Percentiles rank a stretch among this genome's conserved stretches.
These are phyloP conservation scores for Rhizoglyphus robini DNA, from an alignment of 1,140 invertebrate genomes.

Conservation along the genomic window DNA sequence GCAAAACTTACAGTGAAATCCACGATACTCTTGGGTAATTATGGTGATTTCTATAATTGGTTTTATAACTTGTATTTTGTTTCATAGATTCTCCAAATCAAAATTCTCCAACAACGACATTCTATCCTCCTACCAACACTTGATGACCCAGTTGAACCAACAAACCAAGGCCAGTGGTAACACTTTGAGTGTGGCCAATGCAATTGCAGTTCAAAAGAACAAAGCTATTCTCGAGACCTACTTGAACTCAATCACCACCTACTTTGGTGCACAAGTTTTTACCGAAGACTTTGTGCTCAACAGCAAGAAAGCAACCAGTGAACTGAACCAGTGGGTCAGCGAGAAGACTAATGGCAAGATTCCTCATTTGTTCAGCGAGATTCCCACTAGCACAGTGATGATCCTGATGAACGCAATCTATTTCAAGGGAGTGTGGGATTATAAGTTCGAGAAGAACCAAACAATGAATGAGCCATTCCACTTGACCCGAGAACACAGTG, in stretches of 20 bases:
- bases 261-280: not conserved
- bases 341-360: constrained; percentile 53
- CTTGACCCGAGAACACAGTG: not conserved
- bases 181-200: not conserved
- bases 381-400: constrained; percentile 30
- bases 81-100: too few species aligned
- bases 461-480: not conserved
- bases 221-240: not conserved
- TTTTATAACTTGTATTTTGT: too few species aligned
- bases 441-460: constrained; percentile 44
- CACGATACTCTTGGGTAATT: not conserved
- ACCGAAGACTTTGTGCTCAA: constrained; percentile 4
- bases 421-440: constrained; percentile 57
- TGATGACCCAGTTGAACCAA: not conserved
- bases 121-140: not conserved
- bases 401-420: constrained; percentile 69
- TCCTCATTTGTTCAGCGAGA: constrained; percentile 36
- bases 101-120: not conserved
- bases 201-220: not conserved
- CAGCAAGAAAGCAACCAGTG: constrained; percentile 35
- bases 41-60: too few species aligned
- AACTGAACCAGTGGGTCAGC: constrained; percentile 55
- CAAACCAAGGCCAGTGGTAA: not conserved
- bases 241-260: not conserved
- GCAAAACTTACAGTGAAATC: constrained; percentile 12